Percentiles rank a stretch among this genome's conserved stretches.
phyloP scores from a whole-genome alignment of 92 coral and sea anemone species.

The Epizoanthus ramosus region DNA sequence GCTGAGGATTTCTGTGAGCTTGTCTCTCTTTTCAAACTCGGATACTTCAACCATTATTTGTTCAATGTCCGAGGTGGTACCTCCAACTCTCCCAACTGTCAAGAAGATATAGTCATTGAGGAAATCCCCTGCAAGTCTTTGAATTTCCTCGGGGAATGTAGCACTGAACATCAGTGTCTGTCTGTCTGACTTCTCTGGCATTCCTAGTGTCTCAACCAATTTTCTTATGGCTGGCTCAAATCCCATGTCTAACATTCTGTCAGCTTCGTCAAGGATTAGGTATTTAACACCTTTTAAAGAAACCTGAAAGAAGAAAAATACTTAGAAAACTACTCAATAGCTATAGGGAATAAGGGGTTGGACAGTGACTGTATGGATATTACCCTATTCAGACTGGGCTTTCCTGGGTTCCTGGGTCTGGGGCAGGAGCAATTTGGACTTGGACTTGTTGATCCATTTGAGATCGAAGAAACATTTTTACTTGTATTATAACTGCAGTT shows the following conservation, averaged over 20 bases:
- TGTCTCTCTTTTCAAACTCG: conserved; percentile 91
- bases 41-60: conserved; percentile 86
- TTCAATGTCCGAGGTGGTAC: conserved; percentile 98
- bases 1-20: conserved; percentile 82
- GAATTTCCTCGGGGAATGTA: conserved; percentile 95
- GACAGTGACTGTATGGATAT: background rate
- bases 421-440: no score
- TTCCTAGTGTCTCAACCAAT: conserved; percentile 73
- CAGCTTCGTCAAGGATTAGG: conserved; percentile 96
- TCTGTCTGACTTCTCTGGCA: conserved; percentile 85
- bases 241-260: conserved; percentile 98
- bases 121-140: conserved; percentile 89
- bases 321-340: background rate
- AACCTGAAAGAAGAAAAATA: conserved; percentile 47
- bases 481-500: no score
- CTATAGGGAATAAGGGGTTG: background rate
- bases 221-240: conserved; percentile 83
- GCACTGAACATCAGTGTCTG: conserved; percentile 99
- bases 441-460: no score
- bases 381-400: no score
- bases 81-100: conserved; percentile 97
- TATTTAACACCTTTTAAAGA: conserved; percentile 67
- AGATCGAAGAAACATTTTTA: no score
- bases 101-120: conserved; percentile 90
- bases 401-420: no score